A percentile compares a stretch with the other conserved stretches of the same genome.
phyloP scores from a whole-genome alignment of 2,888 invertebrate species.

The Acanthosepion lycidas region DNA sequence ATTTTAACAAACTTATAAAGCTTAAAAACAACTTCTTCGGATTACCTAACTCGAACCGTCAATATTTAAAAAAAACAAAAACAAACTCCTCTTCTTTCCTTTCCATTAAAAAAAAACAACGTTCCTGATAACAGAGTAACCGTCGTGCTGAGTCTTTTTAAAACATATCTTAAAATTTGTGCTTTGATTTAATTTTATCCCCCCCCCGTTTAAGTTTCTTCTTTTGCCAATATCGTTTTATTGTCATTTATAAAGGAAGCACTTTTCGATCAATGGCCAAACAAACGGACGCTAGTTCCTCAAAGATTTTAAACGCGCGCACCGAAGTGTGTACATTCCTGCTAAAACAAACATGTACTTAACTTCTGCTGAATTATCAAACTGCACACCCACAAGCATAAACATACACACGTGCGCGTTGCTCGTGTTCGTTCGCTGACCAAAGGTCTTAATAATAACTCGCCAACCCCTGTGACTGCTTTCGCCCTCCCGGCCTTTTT shows the following conservation, averaged over 20 bases:
- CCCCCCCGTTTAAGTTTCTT: too few species aligned
- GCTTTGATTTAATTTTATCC: neutral
- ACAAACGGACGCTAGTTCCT: neutral
- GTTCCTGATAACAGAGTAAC: neutral
- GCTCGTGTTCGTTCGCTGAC: neutral
- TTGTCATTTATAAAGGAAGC: neutral
- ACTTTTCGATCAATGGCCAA: neutral
- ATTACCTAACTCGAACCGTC: neutral
- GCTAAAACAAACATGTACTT: conserved; percentile 24
- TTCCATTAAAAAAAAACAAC: neutral
- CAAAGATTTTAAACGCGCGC: neutral
- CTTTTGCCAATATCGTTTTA: neutral
- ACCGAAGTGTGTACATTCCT: neutral
- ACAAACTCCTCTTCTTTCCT: too few species aligned
- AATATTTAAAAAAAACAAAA: too few species aligned
- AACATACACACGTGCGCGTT: neutral
- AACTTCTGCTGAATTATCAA: neutral
- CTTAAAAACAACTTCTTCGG: neutral
- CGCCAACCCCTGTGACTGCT: conserved; percentile 17
- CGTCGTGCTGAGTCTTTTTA: neutral
- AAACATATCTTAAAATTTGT: neutral
- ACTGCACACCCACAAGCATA: conserved; percentile 11
- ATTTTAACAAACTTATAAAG: neutral
- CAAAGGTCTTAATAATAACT: neutral
- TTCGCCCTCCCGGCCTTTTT: neutral